A percentile compares a stretch with the other conserved stretches of the same genome.
Conservation (phyloP, 1,140 invertebrate genomes). For the Rhizoglyphus robini region DNA sequence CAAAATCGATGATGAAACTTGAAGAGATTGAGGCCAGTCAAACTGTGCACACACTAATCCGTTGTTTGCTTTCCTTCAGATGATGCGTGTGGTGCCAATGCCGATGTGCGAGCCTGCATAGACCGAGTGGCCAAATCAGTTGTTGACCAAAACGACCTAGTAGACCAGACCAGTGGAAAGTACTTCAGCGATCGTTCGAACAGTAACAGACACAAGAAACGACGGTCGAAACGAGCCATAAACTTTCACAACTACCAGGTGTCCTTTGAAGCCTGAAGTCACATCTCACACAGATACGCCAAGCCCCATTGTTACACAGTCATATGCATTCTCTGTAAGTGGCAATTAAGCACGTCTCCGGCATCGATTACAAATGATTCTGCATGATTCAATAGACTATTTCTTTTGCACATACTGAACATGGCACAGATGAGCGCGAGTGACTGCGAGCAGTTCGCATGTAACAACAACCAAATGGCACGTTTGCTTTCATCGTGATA, state of each 20-base stretch:
- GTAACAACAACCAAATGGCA: neutral
- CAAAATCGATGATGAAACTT: too few species aligned
- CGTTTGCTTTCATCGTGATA: neutral
- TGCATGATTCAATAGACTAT: neutral
- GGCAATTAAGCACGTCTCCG: too few species aligned
- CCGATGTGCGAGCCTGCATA: conserved; percentile 80
- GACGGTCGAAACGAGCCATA: neutral
- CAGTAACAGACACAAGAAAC: neutral
- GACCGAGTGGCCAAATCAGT: conserved; percentile 73
- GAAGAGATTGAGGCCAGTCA: conserved; percentile 43
- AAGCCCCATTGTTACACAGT: too few species aligned
- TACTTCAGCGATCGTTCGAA: neutral
- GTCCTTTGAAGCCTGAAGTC: conserved; percentile 11
- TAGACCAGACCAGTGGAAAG: neutral
- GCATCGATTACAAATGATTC: too few species aligned
- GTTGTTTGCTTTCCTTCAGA: neutral
- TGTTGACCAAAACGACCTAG: conserved; percentile 42
- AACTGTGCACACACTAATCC: too few species aligned
- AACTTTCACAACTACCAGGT: neutral
- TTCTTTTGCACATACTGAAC: neutral
- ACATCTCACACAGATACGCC: conserved; percentile 10
- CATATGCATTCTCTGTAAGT: too few species aligned
- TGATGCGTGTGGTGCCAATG: conserved; percentile 69
- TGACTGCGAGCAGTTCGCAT: neutral
- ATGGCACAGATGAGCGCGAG: neutral